Evolutionary conservation across 2,113 vertebrate genomes (phyloP).

Genomic region (Ramphastos sulfuratus): DNA sequence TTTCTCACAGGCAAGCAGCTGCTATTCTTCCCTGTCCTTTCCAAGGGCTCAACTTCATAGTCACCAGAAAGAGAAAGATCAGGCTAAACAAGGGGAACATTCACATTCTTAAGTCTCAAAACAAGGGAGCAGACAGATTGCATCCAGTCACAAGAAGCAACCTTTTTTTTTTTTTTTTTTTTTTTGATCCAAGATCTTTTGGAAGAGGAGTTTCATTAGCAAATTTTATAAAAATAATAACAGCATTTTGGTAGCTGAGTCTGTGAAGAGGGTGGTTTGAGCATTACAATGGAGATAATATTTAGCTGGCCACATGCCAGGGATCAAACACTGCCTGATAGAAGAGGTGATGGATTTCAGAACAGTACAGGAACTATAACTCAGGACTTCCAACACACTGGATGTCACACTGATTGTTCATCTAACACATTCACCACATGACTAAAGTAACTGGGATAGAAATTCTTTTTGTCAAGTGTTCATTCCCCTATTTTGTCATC

Average conservation of each 20-base stretch:
- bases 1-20: conserved; percentile 52
- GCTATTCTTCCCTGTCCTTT: conserved; percentile 22
- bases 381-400: not conserved
- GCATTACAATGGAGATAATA: not conserved
- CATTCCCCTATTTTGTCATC: conserved; percentile 4
- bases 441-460: not conserved
- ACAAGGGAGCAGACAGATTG: not conserved
- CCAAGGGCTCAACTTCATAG: not conserved
- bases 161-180: not conserved
- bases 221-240: not conserved
- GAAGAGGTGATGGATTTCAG: not conserved
- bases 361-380: not conserved
- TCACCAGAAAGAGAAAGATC: not conserved
- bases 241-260: not conserved
- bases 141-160: not conserved
- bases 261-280: not conserved
- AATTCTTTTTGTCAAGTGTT: not conserved
- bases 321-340: not conserved
- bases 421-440: not conserved
- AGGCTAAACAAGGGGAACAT: not conserved
- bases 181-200: not conserved
- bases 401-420: not conserved
- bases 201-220: not conserved
- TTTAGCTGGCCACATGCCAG: not conserved
- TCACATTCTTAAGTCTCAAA: not conserved